Conservation (phyloP, 2,888 invertebrate genomes). For the Athripsodes cinereus region DNA sequence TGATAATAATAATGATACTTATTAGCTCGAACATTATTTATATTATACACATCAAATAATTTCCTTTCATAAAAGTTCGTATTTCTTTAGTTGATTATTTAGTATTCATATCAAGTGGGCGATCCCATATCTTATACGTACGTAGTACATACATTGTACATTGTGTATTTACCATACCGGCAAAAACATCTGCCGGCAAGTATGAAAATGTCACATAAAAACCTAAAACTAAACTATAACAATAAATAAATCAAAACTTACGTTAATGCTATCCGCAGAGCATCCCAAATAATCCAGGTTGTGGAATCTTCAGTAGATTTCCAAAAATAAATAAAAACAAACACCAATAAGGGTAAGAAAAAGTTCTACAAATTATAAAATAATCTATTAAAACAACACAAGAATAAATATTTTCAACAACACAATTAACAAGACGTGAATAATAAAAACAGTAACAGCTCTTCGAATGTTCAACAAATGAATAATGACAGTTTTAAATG, state of each 20-base stretch:
- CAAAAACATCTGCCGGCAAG: slow-evolving; percentile 11
- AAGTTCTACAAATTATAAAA: background rate
- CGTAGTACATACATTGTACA: too few relatives aligned
- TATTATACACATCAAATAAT: too few relatives aligned
- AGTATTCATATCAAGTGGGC: too few relatives aligned
- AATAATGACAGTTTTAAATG: background rate
- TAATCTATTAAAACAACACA: slow-evolving; percentile 3
- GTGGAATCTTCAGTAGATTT: background rate
- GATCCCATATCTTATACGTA: too few relatives aligned
- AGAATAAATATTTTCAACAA: slow-evolving; percentile 9
- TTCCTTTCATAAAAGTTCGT: too few relatives aligned
- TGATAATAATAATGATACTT: too few relatives aligned
- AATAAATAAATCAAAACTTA: slow-evolving; percentile 4
- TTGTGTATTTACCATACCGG: slow-evolving; percentile 3
- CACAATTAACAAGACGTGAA: background rate
- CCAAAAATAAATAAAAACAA: too few relatives aligned
- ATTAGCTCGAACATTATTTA: too few relatives aligned
- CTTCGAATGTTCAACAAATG: background rate
- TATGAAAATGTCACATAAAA: background rate
- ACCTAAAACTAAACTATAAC: background rate
- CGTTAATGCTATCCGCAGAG: slow-evolving; percentile 13
- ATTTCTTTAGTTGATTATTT: too few relatives aligned
- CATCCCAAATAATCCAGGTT: slow-evolving; percentile 18
- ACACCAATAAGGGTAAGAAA: too few relatives aligned
- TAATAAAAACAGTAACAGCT: background rate